Base-by-base conservation (phyloP, 2,888 invertebrate genomes). In the Chloroclysta siterata region DNA sequence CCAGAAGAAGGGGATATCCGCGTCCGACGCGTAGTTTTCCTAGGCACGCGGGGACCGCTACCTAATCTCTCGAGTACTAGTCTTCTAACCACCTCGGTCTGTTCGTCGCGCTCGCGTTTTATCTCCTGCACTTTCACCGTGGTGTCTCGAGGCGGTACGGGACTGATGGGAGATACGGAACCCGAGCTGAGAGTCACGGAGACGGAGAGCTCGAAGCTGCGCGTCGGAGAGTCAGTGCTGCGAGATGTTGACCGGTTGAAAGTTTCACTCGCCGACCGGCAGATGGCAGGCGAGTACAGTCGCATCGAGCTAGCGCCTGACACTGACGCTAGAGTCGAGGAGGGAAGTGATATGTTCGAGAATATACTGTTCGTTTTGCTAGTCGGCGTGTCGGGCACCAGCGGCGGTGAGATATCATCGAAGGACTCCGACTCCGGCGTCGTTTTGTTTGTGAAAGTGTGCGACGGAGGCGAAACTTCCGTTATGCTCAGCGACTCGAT, bases 41-140 rank as follows among this genome's bases (percentile, higher is more conserved):
- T 83, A 0, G 85, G 79, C n/a, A 74, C 76, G 5, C 83, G 77
- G 53, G 61, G 75, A 68, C 76, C 83, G 46, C 77, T 82, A 0
- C 91, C 91, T 75, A 97, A 90, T 84, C 96, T 95, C 78, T 96
- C 97, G 94, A 97, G 95, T 56, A 98, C 96, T 87, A 98, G 92
- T 81, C 97, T 95, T 76, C 97, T 95, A 52, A 98, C 96, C 29
- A 97, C 93, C 81, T 96, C 96, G 70, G 97, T 97, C 85, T 97
- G 97, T 79, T 97, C 96, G 44, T 96, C 70, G 2, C 72, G 64
- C 47, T 70, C 72, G 48, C 72, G 72, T 46, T 68, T 67, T 11
- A 70, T 65, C 60, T 70, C 70, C 48, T 65, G 69, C 51, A 69
- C 70, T 29, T 69, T 69, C 14, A 48, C 72, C 5, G 59, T 67